Conservation (phyloP, 2,888 invertebrate species). For the Julus scanicus region DNA sequence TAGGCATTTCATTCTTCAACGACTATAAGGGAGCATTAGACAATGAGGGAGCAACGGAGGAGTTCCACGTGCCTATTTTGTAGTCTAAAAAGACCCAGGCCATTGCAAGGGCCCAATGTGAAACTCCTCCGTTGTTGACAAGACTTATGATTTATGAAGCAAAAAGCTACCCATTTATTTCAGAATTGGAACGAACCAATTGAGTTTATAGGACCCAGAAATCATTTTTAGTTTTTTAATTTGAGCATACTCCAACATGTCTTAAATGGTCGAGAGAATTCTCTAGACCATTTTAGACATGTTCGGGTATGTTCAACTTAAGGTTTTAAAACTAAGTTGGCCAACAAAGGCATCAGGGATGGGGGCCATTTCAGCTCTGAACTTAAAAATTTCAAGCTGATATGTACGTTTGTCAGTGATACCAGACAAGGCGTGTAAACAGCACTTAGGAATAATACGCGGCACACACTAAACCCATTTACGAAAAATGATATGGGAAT, state of each 20-base stretch:
- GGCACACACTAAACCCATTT: not conserved
- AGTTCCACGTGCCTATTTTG: not conserved
- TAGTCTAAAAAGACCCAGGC: not conserved
- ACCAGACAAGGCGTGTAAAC: not conserved
- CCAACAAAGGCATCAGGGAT: not conserved
- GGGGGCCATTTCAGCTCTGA: not conserved
- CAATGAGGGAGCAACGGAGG: constrained; percentile 22
- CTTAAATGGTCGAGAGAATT: too few species aligned
- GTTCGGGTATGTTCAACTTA: constrained; percentile 5
- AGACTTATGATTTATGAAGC: constrained; percentile 22
- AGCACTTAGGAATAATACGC: not conserved
- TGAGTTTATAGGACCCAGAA: not conserved
- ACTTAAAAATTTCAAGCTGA: constrained; percentile 15
- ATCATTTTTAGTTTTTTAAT: not conserved
- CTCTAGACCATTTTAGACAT: not conserved
- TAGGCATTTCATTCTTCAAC: constrained; percentile 33
- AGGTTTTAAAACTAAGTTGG: not conserved
- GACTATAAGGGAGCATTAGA: constrained; percentile 15
- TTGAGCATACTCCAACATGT: too few species aligned
- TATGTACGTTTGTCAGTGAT: constrained; percentile 27
- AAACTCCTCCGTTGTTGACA: constrained; percentile 6
- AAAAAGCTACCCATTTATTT: constrained; percentile 16
- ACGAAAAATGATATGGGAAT: constrained; percentile 27
- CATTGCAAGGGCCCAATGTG: not conserved
- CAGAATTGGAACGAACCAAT: constrained; percentile 5